Percentiles rank a stretch among this genome's conserved stretches.
Evolutionary conservation across 2,113 vertebrate genomes (phyloP).

Genomic region (Paracanthobrama guichenoti): DNA sequence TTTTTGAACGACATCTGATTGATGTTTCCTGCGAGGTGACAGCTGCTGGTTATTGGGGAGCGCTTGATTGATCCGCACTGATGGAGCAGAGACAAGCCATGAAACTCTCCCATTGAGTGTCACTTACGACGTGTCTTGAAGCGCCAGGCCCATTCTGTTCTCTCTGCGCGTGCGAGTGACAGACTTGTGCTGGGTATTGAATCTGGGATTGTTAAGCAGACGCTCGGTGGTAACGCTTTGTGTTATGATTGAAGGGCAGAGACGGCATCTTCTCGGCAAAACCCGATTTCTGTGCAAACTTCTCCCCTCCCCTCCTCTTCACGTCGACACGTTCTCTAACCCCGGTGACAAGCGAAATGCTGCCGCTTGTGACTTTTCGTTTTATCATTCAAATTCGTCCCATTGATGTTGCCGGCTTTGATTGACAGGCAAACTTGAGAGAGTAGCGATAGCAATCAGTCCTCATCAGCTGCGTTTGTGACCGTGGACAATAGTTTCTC

Average conservation of each 20-base stretch:
- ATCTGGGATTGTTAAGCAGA: slow-evolving; percentile 69
- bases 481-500: slow-evolving; percentile 70
- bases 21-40: slow-evolving; percentile 50
- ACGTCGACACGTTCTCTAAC: slow-evolving; percentile 62
- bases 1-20: slow-evolving; percentile 63
- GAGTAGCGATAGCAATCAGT: slow-evolving; percentile 68
- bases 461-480: slow-evolving; percentile 68
- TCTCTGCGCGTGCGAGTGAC: slow-evolving; percentile 62
- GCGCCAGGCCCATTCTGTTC: slow-evolving; percentile 69
- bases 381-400: slow-evolving; percentile 72
- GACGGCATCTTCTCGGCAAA: slow-evolving; percentile 12
- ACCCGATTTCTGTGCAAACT: background rate
- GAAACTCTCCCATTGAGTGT: slow-evolving; percentile 75
- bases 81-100: slow-evolving; percentile 52
- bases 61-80: slow-evolving; percentile 42
- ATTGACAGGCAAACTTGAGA: slow-evolving; percentile 70
- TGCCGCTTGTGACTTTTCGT: slow-evolving; percentile 70
- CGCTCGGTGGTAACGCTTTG: slow-evolving; percentile 70
- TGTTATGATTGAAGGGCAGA: slow-evolving; percentile 70
- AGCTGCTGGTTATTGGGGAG: slow-evolving; percentile 38
- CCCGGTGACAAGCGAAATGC: slow-evolving; percentile 67
- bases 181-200: slow-evolving; percentile 67
- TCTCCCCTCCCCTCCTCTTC: slow-evolving; percentile 57
- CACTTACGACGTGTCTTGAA: slow-evolving; percentile 75
- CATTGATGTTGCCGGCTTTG: slow-evolving; percentile 66